Evolutionary conservation across 2,797 vertebrate genomes (phyloP), one percentile per base, ranked within the genome.

Genomic region (Ataeniobius toweri): DNA sequence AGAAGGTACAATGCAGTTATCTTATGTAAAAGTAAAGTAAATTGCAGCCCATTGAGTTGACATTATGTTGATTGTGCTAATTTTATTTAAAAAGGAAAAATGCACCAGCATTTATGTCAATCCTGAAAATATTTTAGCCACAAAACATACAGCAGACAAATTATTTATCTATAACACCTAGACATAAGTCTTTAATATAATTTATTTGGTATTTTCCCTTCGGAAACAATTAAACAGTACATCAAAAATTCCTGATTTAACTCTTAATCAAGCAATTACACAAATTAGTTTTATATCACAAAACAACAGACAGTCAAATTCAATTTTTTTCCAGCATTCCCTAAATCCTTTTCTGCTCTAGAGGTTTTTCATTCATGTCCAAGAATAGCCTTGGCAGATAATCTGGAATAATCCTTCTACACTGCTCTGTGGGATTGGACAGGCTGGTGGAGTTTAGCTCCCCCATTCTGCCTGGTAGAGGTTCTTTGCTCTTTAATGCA

Each of bases 321-420:
- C 56, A n/a, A 55, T 31, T 3, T 56, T 16, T 46, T 71, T 87
- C 5, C 5, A 74, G 76, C 70, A 75, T 80, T 80, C 68, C 68
- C 77, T 91, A 69, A 83, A 73, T 55, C 50, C 56, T 84, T 81
- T 84, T 86, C 81, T 86, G 75, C 58, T 53, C 70, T 75, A 79
- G 75, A 88, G 80, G 80, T 71, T 84, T 87, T 91, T 87, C 71
- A 89, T 91, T 89, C 76, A 87, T 89, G 76, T 86, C 86, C 85
- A 91, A 91, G 81, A 94, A 93, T 92, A 94, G 90, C 86, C 82
- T 31, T 75, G 81, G 2, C 71, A 86, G 80, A 90, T 94, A 93
- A 94, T 94, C 93, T 88, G 85, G 79, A 89, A 91, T 89, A 91
- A 92, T 91, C 83, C 85, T 71, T 87, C 80, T 12, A 76, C 77